Evolutionary conservation across 1,140 invertebrate genomes (phyloP), one percentile per base, ranked within the genome.

Genomic region (Microvelia longipes): DNA sequence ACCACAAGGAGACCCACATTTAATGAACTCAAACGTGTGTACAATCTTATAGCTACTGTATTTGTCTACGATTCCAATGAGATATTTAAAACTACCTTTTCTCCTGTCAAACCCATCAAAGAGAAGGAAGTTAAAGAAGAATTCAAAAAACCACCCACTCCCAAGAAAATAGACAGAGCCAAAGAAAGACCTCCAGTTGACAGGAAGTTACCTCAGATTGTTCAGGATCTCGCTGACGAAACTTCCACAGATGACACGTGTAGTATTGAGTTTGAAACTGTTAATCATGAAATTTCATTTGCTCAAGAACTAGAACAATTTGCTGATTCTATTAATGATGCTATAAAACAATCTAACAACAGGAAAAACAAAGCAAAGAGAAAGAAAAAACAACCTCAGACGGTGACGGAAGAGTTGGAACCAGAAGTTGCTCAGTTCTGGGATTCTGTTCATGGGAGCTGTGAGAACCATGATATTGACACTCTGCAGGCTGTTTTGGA

Each of bases 1-100:
- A 86, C 89, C 1, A 94, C 92, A 0, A 83, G 87, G 73, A 83
- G 91, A 74, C 88, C 93, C 1, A 93, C 90, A 1, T 91, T 87
- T 73, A 89, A 85, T 68, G 92, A 94, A 82, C 85, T 92, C 0
- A 84, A 88, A 77, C 81, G 91, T 69, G 89, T 92, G 1, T 86
- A 90, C 76, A 82, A 85, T 60, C 81, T 88, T 68, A 77, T 95
- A 2, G 82, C 85, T n/a, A 85, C 85, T 65, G 80, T 91, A 67
- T 86, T 88, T 77, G 83, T 90, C 71, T 90, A 91, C 80, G 72
- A 73, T 35, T 73, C 72, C 1, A 70, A 73, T 28, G 72, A 73
- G 62, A 68, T 73, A 27, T 73, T 73, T 27, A 60, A 60, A 29
- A 71, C 68, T 13, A 69, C 68, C 0, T 73, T 73, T 69, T 29